phyloP scores from a whole-genome alignment of 2,797 vertebrate species.

The Epinephelus coioides region DNA sequence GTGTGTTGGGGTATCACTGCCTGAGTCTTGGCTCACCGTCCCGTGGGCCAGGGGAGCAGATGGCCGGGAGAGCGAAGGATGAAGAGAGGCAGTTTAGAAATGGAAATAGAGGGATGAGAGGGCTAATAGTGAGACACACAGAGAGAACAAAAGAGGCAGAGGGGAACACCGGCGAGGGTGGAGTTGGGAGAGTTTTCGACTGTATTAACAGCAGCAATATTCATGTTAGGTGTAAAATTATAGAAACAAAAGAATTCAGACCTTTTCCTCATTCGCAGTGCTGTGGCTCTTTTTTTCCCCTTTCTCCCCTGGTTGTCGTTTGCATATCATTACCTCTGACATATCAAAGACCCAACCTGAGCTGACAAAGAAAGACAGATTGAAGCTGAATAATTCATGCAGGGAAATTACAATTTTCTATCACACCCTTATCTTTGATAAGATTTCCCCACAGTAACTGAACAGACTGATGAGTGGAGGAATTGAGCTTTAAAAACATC shows the following conservation, averaged over 20 bases:
- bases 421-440: slow-evolving; percentile 62
- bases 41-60: slow-evolving; percentile 88
- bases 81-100: slow-evolving; percentile 85
- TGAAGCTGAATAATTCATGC: slow-evolving; percentile 80
- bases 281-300: neutral
- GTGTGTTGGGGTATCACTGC: slow-evolving; percentile 64
- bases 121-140: slow-evolving; percentile 73
- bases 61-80: slow-evolving; percentile 83
- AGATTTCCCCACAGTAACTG: slow-evolving; percentile 44
- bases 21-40: slow-evolving; percentile 81
- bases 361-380: slow-evolving; percentile 77
- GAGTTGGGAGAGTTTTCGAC: slow-evolving; percentile 63
- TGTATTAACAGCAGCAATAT: slow-evolving; percentile 45
- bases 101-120: slow-evolving; percentile 84
- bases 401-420: slow-evolving; percentile 68
- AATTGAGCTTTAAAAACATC: slow-evolving; percentile 44
- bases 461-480: slow-evolving; percentile 39
- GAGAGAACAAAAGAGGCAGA: slow-evolving; percentile 80
- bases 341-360: slow-evolving; percentile 75
- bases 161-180: slow-evolving; percentile 59
- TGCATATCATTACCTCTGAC: slow-evolving; percentile 78
- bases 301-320: slow-evolving; percentile 48
- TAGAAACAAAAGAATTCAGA: slow-evolving; percentile 45
- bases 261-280: slow-evolving; percentile 20
- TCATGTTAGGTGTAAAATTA: slow-evolving; percentile 38